Percentiles rank a stretch among this genome's conserved stretches.
These are phyloP conservation scores for Azemiops feae DNA, from an alignment of 2,113 vertebrate species.

Conservation along the genomic window DNA sequence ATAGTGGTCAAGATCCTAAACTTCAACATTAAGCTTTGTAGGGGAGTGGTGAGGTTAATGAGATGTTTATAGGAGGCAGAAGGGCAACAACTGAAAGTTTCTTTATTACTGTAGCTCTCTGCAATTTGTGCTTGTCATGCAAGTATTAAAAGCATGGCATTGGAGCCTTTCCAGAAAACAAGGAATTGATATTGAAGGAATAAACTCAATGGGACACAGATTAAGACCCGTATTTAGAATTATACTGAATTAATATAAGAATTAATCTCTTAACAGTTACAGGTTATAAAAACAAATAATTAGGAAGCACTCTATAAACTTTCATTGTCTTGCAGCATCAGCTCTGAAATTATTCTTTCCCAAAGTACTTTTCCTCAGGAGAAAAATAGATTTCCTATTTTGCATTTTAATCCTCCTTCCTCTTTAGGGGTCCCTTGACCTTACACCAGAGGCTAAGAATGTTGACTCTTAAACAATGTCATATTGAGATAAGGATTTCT, in stretches of 20 bases:
- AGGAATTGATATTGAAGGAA: neutral
- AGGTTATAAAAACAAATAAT: conserved; percentile 14
- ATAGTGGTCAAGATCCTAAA: neutral
- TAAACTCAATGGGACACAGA: neutral
- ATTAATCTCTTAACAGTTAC: neutral
- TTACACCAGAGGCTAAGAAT: neutral
- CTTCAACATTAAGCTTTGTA: neutral
- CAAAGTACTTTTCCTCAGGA: neutral
- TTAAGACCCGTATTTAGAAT: neutral
- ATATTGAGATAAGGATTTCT: neutral
- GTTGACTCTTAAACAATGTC: neutral
- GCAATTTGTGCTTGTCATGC: neutral
- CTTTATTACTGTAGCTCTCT: neutral
- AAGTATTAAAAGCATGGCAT: neutral
- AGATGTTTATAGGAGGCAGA: neutral
- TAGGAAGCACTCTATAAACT: neutral
- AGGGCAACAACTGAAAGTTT: neutral
- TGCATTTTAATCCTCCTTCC: neutral
- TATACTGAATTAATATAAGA: neutral
- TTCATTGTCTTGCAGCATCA: neutral
- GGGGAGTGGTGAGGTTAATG: neutral
- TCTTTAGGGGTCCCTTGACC: neutral
- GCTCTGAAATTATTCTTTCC: neutral
- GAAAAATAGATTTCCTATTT: neutral
- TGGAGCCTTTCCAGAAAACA: neutral